Evolutionary conservation across 2,113 vertebrate genomes (phyloP), one percentile per base, ranked within the genome.

Genomic region (Apistogramma diplotaenia): DNA sequence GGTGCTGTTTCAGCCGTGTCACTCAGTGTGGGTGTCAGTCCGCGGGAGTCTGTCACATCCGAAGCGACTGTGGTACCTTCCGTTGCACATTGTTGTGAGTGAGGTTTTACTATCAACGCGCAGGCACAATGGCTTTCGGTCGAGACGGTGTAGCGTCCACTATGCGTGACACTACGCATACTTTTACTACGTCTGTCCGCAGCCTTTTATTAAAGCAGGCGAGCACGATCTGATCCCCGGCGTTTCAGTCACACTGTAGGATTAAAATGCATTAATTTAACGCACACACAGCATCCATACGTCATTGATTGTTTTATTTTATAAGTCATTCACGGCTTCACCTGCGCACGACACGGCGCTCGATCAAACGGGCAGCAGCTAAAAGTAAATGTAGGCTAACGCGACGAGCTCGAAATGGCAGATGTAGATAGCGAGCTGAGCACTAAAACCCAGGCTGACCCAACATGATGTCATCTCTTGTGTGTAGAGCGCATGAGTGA

Each of bases 381-480:
- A 5, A 79, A 86, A 87, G 77, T 71, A 54, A 79, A 85, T 61
- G 82, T 74, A 58, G 79, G 73, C 73, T 61, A 33, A 71, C 81
- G 18, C 78, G 88, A 88, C 80, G 86, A 81, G 87, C 72, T 91
- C 35, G 88, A 91, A 89, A 92, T 84, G 85, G 85, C 89, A 92
- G 87, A 88, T 90, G 82, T 88, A 83, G 61, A 84, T 79, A 12
- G 76, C 83, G 49, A 86, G 84, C 87, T 76, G 89, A 90, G 87
- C 88, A 65, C 76, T 74, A 83, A 88, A 93, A 87, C 91, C 89
- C 83, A 79, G 88, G 84, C 89, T 93, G 92, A 93, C 93, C 93
- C 80, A 89, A 89, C 83, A 93, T 93, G 92, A 94, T 93, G 93
- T 93, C 91, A 93, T 93, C 91, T 87, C 82, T 84, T 16, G 80